Evolutionary conservation across 2,888 invertebrate species (phyloP).

Genomic region (Chaitophorus viminalis): DNA sequence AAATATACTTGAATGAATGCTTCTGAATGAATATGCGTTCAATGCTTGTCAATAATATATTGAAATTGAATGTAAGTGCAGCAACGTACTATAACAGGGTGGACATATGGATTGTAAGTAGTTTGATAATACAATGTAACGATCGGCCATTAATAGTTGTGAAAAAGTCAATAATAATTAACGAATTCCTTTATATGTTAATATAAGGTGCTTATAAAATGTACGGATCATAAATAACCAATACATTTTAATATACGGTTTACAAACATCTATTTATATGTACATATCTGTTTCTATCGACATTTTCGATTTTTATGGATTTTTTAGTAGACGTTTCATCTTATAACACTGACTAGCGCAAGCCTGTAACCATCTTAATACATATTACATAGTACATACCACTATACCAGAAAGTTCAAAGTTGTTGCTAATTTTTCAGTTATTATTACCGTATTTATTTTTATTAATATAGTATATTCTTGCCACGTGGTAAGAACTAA

Average conservation of each 20-base stretch:
- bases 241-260: too few relatives aligned
- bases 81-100: background rate
- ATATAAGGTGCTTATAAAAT: too few relatives aligned
- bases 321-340: background rate
- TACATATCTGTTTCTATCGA: too few relatives aligned
- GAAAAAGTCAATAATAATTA: background rate
- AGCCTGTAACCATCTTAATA: background rate
- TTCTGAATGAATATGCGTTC: too few relatives aligned
- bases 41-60: background rate
- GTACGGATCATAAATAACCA: too few relatives aligned
- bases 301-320: too few relatives aligned
- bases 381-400: background rate
- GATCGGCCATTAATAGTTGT: background rate
- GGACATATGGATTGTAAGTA: background rate
- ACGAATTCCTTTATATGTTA: background rate
- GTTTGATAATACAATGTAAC: background rate
- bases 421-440: too few relatives aligned
- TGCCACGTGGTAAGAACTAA: background rate
- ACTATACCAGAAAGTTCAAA: too few relatives aligned
- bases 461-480: background rate
- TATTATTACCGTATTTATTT: too few relatives aligned
- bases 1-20: too few relatives aligned
- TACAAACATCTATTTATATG: too few relatives aligned
- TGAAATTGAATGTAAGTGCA: background rate
- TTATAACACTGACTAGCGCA: background rate